Conservation (phyloP, 2,888 invertebrate species). For the Heliconius hortense region DNA sequence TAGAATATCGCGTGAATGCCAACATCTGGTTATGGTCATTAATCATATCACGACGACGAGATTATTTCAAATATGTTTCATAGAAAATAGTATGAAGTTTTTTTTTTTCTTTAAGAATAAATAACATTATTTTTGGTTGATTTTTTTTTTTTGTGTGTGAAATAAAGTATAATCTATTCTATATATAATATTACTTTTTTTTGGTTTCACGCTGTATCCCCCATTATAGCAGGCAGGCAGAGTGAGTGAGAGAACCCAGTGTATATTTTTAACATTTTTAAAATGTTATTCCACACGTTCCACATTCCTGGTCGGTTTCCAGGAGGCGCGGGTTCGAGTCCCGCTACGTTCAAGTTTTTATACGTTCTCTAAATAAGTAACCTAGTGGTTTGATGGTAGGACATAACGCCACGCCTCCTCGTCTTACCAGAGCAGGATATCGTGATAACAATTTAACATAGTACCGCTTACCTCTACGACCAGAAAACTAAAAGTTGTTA, state of each 20-base stretch:
- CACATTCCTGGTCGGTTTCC: too few relatives aligned
- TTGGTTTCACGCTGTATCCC: neutral
- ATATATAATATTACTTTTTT: neutral
- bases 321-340: too few relatives aligned
- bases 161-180: too few relatives aligned
- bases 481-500: neutral
- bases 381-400: too few relatives aligned
- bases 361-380: neutral
- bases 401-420: too few relatives aligned
- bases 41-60: neutral
- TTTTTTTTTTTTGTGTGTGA: neutral
- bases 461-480: too few relatives aligned
- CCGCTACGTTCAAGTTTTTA: too few relatives aligned
- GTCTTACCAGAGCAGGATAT: too few relatives aligned
- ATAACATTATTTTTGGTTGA: neutral
- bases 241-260: neutral
- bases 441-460: too few relatives aligned
- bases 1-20: conserved; percentile 8
- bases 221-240: neutral
- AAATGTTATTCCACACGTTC: too few relatives aligned
- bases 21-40: conserved; percentile 5
- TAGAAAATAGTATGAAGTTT: neutral
- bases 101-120: neutral
- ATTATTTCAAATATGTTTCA: conserved; percentile 10
- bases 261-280: too few relatives aligned